Evolutionary conservation across 1,140 invertebrate genomes (phyloP).

Genomic region (Chrysoperla carnea): DNA sequence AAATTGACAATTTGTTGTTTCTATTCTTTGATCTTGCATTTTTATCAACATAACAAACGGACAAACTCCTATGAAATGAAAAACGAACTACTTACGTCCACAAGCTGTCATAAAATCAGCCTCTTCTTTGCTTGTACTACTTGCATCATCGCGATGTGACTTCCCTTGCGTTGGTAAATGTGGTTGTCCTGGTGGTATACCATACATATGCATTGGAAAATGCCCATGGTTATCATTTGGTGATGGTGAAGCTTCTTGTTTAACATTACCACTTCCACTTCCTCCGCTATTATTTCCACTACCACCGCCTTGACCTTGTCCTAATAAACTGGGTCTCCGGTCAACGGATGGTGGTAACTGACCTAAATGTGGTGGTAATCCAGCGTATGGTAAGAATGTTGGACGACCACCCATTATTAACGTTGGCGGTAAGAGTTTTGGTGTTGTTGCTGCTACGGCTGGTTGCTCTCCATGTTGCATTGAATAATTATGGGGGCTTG

Average conservation of each 20-base stretch:
- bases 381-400: conserved; percentile 37
- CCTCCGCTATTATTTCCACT: too few species aligned
- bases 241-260: conserved; percentile 13
- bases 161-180: conserved; percentile 5
- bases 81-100: conserved; percentile 31
- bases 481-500: conserved; percentile 3
- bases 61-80: not conserved
- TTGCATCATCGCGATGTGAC: conserved; percentile 10
- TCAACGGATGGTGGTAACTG: conserved; percentile 22
- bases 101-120: conserved; percentile 37
- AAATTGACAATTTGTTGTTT: too few species aligned
- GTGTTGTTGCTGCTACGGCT: conserved; percentile 35
- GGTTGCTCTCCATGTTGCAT: conserved; percentile 24
- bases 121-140: conserved; percentile 31
- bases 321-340: conserved; percentile 9
- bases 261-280: not conserved
- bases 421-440: conserved; percentile 33
- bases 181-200: conserved; percentile 15
- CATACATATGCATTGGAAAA: conserved; percentile 22
- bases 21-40: not conserved
- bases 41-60: not conserved
- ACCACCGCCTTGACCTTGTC: too few species aligned
- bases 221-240: conserved; percentile 18
- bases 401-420: conserved; percentile 28
- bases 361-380: conserved; percentile 32